phyloP scores from a whole-genome alignment of 1,140 invertebrate species.

The Dendrolimus punctatus region DNA sequence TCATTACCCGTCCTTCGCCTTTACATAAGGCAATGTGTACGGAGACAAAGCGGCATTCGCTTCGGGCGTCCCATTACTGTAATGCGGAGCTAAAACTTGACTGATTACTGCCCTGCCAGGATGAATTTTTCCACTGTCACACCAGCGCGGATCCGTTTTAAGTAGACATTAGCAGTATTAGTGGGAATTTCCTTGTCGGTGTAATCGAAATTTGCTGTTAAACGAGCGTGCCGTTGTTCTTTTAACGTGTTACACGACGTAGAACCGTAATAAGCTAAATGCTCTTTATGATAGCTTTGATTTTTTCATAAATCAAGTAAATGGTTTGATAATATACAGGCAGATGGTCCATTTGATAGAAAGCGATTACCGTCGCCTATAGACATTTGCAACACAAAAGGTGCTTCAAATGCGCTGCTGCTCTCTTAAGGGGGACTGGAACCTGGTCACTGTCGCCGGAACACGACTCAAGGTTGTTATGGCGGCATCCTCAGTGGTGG shows the following conservation, averaged over 20 bases:
- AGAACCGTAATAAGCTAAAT: too few species aligned
- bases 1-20: neutral
- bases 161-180: constrained; percentile 43
- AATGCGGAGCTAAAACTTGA: constrained; percentile 60
- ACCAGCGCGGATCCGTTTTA: constrained; percentile 11
- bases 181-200: constrained; percentile 31
- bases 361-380: too few species aligned
- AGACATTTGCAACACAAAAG: too few species aligned
- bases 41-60: constrained; percentile 37
- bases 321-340: too few species aligned
- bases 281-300: too few species aligned
- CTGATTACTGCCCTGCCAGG: constrained; percentile 46
- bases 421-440: too few species aligned
- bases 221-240: constrained; percentile 10
- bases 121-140: constrained; percentile 51
- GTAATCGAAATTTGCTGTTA: constrained; percentile 28
- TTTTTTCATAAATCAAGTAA: too few species aligned
- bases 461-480: too few species aligned
- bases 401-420: too few species aligned
- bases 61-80: constrained; percentile 40
- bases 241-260: neutral
- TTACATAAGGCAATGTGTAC: constrained; percentile 18
- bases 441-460: too few species aligned
- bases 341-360: too few species aligned
- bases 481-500: too few species aligned